Base-by-base conservation (phyloP, 2,888 invertebrate species). In the Erpobdella octoculata region DNA sequence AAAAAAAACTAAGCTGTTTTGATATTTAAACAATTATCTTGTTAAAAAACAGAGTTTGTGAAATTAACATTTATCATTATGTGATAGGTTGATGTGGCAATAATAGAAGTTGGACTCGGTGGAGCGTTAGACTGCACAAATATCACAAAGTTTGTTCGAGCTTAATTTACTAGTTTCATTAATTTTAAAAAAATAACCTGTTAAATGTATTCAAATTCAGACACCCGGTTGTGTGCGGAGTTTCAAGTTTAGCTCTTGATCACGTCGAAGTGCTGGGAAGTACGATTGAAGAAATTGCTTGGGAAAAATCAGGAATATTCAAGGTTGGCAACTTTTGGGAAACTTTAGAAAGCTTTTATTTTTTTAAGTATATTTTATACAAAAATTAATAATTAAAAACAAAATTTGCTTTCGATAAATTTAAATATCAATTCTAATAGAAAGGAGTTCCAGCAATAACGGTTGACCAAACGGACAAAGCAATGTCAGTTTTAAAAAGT, bases 31-130 rank as follows among this genome's bases (percentile, higher is more conserved):
- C n/a, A n/a, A n/a, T n/a, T n/a, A n/a, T n/a, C n/a, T n/a, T n/a
- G n/a, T n/a, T n/a, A n/a, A n/a, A n/a, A n/a, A n/a, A n/a, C n/a
- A n/a, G n/a, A n/a, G n/a, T n/a, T n/a, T n/a, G n/a, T n/a, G n/a
- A n/a, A n/a, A n/a, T n/a, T n/a, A n/a, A n/a, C n/a, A n/a, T n/a
- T n/a, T n/a, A n/a, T n/a, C n/a, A n/a, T n/a, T n/a, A n/a, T n/a
- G n/a, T n/a, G n/a, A n/a, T n/a, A n/a, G 76, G 81, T 82, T 12
- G 93, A 97, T 82, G 96, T 94, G 0, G 92, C 91, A 0, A 88
- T 99, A 48, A 82, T 98, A 15, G 98, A 99, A 85, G 97, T 97
- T 38, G 98, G 98, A 38, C 93, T 99, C 76, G 98, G 98, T 0
- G 98, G 98, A 0, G 88, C 90, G 79, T 89, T 89, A 75, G 98